A percentile compares a stretch with the other conserved stretches of the same genome.
Conservation (phyloP, 2,888 invertebrate genomes). For the Cenopis cana region DNA sequence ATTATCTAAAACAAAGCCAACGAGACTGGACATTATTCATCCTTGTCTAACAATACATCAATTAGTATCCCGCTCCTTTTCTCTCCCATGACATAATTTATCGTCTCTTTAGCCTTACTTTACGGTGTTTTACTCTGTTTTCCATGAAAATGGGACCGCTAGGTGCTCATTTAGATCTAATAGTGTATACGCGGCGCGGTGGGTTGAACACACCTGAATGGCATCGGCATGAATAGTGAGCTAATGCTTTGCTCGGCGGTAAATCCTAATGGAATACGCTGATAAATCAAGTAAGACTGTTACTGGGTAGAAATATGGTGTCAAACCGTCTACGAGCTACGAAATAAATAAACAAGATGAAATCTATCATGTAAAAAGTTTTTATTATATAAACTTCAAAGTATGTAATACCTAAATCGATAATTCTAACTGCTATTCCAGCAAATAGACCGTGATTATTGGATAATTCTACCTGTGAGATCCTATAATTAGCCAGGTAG, state of each 20-base stretch:
- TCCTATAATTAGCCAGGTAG: too few species aligned
- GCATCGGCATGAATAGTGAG: constrained; percentile 34
- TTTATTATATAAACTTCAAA: too few species aligned
- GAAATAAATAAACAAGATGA: not conserved
- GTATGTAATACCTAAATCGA: too few species aligned
- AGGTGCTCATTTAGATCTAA: constrained; percentile 30
- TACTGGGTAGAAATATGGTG: constrained; percentile 12
- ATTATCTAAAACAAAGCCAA: constrained; percentile 2
- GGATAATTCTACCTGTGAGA: too few species aligned
- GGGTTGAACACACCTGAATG: constrained; percentile 28
- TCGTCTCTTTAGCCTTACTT: not conserved
- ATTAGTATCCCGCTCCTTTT: too few species aligned
- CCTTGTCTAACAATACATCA: too few species aligned
- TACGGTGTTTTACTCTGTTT: constrained; percentile 21
- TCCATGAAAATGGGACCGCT: constrained; percentile 17
- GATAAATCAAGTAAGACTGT: constrained; percentile 37
- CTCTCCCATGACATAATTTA: too few species aligned
- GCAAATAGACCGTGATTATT: too few species aligned
- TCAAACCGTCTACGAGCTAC: not conserved
- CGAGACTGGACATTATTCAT: too few species aligned
- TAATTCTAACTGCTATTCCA: too few species aligned
- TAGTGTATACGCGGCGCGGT: constrained; percentile 16
- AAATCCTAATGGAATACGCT: constrained; percentile 32
- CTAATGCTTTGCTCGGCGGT: constrained; percentile 19
- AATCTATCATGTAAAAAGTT: not conserved